phyloP scores from a whole-genome alignment of 2,797 vertebrate genomes.

The Pipistrellus pipistrellus region DNA sequence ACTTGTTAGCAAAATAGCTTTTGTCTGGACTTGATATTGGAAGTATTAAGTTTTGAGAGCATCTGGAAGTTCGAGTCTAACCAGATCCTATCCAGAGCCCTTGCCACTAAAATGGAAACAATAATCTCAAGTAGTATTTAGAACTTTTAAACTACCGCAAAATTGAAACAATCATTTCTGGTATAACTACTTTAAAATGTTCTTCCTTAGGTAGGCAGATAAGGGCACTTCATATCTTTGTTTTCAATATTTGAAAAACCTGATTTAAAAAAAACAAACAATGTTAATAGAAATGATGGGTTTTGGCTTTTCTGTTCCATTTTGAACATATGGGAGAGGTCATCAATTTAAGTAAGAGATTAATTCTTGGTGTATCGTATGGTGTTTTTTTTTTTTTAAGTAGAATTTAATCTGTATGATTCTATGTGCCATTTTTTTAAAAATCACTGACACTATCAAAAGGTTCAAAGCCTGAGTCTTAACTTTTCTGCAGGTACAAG shows the following conservation, averaged over 20 bases:
- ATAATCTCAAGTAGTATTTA: conserved; percentile 81
- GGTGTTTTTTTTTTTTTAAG: background rate
- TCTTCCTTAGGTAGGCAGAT: conserved; percentile 57
- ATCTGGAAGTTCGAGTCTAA: conserved; percentile 1
- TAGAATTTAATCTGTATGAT: conserved; percentile 39
- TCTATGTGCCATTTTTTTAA: background rate
- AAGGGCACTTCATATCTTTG: conserved; percentile 53
- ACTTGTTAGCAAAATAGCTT: conserved; percentile 77
- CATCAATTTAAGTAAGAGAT: conserved; percentile 42
- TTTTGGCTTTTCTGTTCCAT: conserved; percentile 4
- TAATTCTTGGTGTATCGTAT: background rate
- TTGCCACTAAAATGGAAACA: conserved; percentile 77
- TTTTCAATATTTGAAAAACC: conserved; percentile 25
- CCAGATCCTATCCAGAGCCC: conserved; percentile 30
- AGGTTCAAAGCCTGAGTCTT: conserved; percentile 25
- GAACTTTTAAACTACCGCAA: conserved; percentile 56
- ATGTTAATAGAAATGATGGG: conserved; percentile 19
- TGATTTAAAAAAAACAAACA: background rate
- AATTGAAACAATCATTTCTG: conserved; percentile 60
- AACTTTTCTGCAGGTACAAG: background rate
- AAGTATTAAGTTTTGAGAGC: conserved; percentile 59
- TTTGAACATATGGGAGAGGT: conserved; percentile 21
- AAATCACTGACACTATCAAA: background rate
- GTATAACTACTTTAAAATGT: conserved; percentile 42
- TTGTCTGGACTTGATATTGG: conserved; percentile 67